Percentiles rank a stretch among this genome's conserved stretches.
phyloP scores from a whole-genome alignment of 2,888 invertebrate genomes.

The Epinotia brunnichana region DNA sequence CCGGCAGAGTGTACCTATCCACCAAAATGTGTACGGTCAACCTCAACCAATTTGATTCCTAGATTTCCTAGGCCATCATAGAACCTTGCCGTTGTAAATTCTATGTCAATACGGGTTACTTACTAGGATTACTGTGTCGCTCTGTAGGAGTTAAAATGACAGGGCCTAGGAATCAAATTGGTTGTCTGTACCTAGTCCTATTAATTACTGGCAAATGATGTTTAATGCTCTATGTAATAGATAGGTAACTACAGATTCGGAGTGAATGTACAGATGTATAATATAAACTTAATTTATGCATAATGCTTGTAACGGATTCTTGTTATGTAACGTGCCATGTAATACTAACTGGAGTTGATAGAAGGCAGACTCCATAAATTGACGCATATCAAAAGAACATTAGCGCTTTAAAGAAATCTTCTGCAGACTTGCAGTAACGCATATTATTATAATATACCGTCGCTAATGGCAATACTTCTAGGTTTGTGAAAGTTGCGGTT shows the following conservation, averaged over 20 bases:
- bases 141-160: no score
- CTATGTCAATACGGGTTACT: no score
- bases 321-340: slow-evolving; percentile 19
- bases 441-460: slow-evolving; percentile 20
- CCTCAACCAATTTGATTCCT: no score
- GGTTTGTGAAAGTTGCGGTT: slow-evolving; percentile 41
- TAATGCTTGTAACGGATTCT: slow-evolving; percentile 8
- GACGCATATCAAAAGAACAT: slow-evolving; percentile 42
- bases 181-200: no score
- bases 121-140: no score
- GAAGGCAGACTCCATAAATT: slow-evolving; percentile 28
- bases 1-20: no score
- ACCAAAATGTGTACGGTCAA: slow-evolving; percentile 4
- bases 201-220: background rate
- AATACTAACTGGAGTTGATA: slow-evolving; percentile 25
- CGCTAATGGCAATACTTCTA: slow-evolving; percentile 33
- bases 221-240: background rate
- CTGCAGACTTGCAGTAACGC: slow-evolving; percentile 36
- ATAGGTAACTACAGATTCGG: no score
- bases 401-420: slow-evolving; percentile 33
- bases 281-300: slow-evolving; percentile 12
- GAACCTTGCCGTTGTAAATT: no score
- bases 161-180: no score
- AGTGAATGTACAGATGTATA: background rate
- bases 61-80: no score